These are phyloP conservation scores for Nipponacmea schrenckii DNA, from an alignment of 2,888 invertebrate species.

Conservation along the genomic window DNA sequence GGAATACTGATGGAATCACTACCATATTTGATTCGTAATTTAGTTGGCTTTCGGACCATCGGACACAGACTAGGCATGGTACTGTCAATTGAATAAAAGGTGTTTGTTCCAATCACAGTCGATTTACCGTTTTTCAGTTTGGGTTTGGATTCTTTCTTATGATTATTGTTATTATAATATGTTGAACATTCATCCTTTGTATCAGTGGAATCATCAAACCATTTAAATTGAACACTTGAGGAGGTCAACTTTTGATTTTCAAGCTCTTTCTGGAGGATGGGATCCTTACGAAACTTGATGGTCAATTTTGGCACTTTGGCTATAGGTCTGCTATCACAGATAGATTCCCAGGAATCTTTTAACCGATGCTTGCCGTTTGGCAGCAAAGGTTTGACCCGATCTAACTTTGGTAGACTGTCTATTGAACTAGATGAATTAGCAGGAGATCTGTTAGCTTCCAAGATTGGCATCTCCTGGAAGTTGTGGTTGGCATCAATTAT, in stretches of 20 bases:
- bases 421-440: not conserved
- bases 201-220: conserved; percentile 24
- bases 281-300: conserved; percentile 46
- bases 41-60: not conserved
- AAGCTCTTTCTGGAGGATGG: conserved; percentile 42
- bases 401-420: not conserved
- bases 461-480: conserved; percentile 33
- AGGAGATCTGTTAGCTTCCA: conserved; percentile 28
- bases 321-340: conserved; percentile 18
- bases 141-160: not conserved
- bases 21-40: not conserved
- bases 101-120: not conserved
- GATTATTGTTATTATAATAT: not conserved
- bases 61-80: not conserved
- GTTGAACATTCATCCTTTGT: not conserved
- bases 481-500: conserved; percentile 27
- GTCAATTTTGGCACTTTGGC: conserved; percentile 46
- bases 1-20: conserved; percentile 6
- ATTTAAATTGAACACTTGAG: conserved; percentile 41
- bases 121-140: not conserved
- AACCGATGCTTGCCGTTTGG: conserved; percentile 16
- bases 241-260: conserved; percentile 31
- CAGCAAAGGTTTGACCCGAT: not conserved
- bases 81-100: not conserved
- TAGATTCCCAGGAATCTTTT: not conserved